Conservation (phyloP, 92 coral and sea anemone genomes). For the Umimayanthus chanpuru region DNA sequence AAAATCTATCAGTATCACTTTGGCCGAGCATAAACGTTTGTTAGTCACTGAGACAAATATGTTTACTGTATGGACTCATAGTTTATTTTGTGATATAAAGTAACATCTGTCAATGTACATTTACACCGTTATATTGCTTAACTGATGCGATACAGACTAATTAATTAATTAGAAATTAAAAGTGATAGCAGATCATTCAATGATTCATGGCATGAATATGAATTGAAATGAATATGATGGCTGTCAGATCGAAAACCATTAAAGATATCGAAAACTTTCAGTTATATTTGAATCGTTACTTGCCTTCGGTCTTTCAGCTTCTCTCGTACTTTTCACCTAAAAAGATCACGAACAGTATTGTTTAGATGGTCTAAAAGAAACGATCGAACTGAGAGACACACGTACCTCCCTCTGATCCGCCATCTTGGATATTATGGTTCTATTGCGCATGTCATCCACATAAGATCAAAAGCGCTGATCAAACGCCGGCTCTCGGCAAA, state of each 20-base stretch:
- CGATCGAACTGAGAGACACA: neutral
- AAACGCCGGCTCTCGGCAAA: neutral
- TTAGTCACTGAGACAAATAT: neutral
- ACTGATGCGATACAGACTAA: too few species aligned
- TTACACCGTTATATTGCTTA: too few species aligned
- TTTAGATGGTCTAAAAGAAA: neutral
- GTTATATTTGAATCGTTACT: neutral
- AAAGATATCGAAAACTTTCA: too few species aligned
- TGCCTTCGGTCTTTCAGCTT: constrained; percentile 14
- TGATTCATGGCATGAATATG: too few species aligned
- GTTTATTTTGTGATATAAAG: too few species aligned
- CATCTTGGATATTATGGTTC: constrained; percentile 19
- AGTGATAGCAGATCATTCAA: too few species aligned
- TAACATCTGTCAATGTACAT: too few species aligned
- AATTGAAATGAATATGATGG: too few species aligned
- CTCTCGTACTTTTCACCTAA: constrained; percentile 8
- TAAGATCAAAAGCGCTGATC: neutral
- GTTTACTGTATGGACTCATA: neutral
- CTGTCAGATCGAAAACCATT: too few species aligned
- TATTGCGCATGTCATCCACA: neutral
- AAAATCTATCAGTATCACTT: neutral
- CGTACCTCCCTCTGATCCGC: constrained; percentile 39
- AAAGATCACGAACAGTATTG: neutral
- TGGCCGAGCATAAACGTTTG: neutral
- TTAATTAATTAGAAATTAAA: too few species aligned